Base-by-base conservation (phyloP, 2,888 invertebrate genomes). In the Trissonchulus sp. region DNA sequence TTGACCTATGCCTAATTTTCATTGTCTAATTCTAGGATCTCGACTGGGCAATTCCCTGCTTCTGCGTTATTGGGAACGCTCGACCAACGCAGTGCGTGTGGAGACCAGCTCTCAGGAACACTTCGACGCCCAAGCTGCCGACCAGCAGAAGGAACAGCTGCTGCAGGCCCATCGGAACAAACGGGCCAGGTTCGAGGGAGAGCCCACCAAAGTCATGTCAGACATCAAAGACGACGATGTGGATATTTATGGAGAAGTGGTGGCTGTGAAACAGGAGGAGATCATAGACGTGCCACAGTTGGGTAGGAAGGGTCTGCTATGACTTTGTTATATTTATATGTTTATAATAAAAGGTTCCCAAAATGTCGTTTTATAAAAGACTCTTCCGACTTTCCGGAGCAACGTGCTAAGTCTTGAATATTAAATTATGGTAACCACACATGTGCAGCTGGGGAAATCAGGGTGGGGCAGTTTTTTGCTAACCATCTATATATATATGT, bases 11-110 rank as follows among this genome's bases (percentile, higher is more conserved):
- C n/a, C n/a, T n/a, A n/a, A n/a, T n/a, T n/a, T n/a, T n/a, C n/a
- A n/a, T n/a, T n/a, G n/a, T n/a, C n/a, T 98, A 98, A 0, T 98
- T 98, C 0, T 90, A 98, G 98, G 98, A 0, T 98, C 98, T 0
- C 90, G 98, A 0, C 88, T 99, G 28, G 98, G 98, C 0, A 99
- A 99, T 86, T 99, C 98, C 0, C 86, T 98, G 34, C 86, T 99
- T 1, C 87, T 99, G 73, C 89, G 93, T 77, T 96, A 94, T 83
- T 92, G 91, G 30, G 94, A 95, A 86, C 92, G 94, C 84, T 91
- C 28, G 18, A 68, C 37, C 3, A 34, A 62, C 15, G 30, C 69
- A 38, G 73, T 77, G 8, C 60, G 48, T 36, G 69, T 77, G 18
- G n/a, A 35, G 15, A 38, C 68, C 48, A 48, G n/a, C 3, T 0